phyloP scores from a whole-genome alignment of 2,888 invertebrate genomes.

The Oithona nana region DNA sequence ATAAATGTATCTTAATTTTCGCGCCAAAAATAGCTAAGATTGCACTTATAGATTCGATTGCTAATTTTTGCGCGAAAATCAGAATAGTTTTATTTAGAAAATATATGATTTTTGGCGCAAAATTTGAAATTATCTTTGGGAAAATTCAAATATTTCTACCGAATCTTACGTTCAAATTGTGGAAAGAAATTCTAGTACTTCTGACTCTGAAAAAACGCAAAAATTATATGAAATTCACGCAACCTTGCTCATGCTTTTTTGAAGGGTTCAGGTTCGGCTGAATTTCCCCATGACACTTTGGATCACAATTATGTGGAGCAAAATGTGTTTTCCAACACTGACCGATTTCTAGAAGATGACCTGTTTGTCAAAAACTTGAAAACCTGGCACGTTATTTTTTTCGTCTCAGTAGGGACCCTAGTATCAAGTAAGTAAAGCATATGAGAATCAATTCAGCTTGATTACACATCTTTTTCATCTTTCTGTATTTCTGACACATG shows the following conservation, averaged over 20 bases:
- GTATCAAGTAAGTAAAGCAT: not conserved
- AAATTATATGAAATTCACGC: no score
- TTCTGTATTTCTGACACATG: not conserved
- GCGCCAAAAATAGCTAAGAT: no score
- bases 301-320: constrained; percentile 11
- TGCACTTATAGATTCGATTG: no score
- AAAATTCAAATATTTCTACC: no score
- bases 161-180: no score
- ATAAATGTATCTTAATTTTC: no score
- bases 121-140: no score
- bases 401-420: not conserved
- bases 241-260: not conserved
- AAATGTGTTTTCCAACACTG: not conserved
- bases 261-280: not conserved
- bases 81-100: no score
- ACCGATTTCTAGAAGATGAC: not conserved
- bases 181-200: no score
- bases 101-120: no score
- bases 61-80: no score
- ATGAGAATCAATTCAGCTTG: not conserved
- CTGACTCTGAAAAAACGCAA: no score
- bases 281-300: constrained; percentile 21
- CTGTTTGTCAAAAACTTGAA: not conserved
- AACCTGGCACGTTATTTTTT: not conserved
- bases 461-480: not conserved